Evolutionary conservation across 2,888 invertebrate genomes (phyloP).

Genomic region (Hydrotaea cyrtoneurina): DNA sequence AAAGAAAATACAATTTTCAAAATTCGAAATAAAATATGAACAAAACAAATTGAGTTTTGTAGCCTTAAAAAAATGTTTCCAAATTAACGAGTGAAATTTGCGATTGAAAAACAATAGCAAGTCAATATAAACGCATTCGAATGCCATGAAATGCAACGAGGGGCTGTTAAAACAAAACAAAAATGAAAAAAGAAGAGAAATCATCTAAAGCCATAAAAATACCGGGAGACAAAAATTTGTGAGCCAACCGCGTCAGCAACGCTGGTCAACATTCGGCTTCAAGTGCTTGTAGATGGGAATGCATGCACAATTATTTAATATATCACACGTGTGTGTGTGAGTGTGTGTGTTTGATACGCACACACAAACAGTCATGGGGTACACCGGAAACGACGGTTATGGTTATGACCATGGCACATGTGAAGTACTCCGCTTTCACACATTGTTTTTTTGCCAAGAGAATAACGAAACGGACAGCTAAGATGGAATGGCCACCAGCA

Average conservation of each 20-base stretch:
- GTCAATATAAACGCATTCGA: no score
- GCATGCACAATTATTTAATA: not conserved
- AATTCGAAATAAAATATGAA: no score
- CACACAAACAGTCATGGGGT: not conserved
- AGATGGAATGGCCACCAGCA: conserved; percentile 54
- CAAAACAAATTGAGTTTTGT: no score
- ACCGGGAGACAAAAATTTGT: not conserved
- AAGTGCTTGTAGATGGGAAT: not conserved
- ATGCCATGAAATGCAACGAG: no score
- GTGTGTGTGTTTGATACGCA: not conserved
- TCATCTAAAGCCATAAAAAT: not conserved
- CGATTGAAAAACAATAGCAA: no score
- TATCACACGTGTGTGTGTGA: not conserved
- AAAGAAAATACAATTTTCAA: no score
- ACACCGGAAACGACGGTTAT: conserved; percentile 37
- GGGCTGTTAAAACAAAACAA: no score
- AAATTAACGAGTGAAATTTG: no score
- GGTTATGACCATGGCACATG: conserved; percentile 22
- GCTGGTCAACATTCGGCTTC: no score
- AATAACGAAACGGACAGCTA: not conserved
- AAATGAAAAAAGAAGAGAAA: no score
- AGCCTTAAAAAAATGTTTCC: no score
- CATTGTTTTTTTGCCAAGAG: not conserved
- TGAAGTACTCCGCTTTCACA: conserved; percentile 5
- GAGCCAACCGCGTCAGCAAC: not conserved